Evolutionary conservation across 37 sponge, comb jelly and placozoan species (phyloP).

Genomic region (Crambe crambe): DNA sequence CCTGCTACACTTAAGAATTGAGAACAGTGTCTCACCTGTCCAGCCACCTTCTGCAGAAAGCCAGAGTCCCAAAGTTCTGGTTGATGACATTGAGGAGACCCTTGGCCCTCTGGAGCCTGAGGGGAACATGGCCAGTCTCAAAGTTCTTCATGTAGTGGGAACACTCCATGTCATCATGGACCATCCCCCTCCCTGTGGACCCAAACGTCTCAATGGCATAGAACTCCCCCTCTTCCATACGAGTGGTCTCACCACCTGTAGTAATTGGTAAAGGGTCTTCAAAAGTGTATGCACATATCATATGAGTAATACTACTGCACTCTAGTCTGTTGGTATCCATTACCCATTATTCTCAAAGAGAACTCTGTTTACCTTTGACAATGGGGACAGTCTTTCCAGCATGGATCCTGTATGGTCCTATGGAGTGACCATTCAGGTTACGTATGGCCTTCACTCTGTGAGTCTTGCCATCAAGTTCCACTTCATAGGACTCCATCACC

Average conservation of each 20-base stretch:
- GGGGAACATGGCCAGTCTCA: slow-evolving; percentile 92
- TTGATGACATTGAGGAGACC: slow-evolving; percentile 87
- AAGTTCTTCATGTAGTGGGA: slow-evolving; percentile 99
- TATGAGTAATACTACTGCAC: no score
- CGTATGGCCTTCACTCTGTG: slow-evolving; percentile 78
- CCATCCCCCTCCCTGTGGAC: slow-evolving; percentile 90
- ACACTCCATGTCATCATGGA: slow-evolving; percentile 99
- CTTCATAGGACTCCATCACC: slow-evolving; percentile 98
- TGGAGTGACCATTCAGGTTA: slow-evolving; percentile 78
- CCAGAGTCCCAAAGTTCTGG: slow-evolving; percentile 95
- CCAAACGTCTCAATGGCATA: slow-evolving; percentile 99
- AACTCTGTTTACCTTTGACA: slow-evolving; percentile 85
- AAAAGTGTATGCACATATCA: no score
- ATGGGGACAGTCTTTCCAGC: slow-evolving; percentile 99
- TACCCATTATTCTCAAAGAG: no score
- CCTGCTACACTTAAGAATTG: no score
- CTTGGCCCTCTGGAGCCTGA: slow-evolving; percentile 84
- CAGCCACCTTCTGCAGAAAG: slow-evolving; percentile 96
- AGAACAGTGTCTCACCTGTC: slow-evolving; percentile 81
- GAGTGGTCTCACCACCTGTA: slow-evolving; percentile 76
- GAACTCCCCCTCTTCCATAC: slow-evolving; percentile 98
- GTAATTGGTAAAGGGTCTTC: neutral
- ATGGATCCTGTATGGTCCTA: slow-evolving; percentile 91
- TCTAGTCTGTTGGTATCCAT: no score
- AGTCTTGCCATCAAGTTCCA: slow-evolving; percentile 93